phyloP scores from a whole-genome alignment of 2,888 invertebrate species.

The Dastarcus helophoroides region DNA sequence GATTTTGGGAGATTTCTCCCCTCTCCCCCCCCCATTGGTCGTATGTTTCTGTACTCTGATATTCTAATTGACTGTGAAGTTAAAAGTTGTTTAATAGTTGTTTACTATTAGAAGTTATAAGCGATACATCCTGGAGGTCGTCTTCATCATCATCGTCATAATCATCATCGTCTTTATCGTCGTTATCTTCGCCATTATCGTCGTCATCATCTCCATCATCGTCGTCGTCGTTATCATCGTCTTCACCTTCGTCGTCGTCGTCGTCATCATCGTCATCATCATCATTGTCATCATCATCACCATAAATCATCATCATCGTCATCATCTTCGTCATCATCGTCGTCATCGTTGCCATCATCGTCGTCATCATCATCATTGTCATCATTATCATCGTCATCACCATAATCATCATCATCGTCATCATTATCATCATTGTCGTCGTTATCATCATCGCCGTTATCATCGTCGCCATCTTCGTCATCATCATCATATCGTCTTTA shows the following conservation, averaged over 20 bases:
- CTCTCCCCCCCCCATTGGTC: too few relatives aligned
- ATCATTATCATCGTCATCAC: constrained; percentile 1
- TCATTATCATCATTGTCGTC: not conserved
- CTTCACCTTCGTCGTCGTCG: not conserved
- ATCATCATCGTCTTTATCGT: too few relatives aligned
- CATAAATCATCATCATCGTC: not conserved
- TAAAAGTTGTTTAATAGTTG: too few relatives aligned
- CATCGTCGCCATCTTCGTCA: not conserved
- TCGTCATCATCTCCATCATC: not conserved
- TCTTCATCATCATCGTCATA: constrained; percentile 3
- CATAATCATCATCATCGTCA: too few relatives aligned
- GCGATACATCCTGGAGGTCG: too few relatives aligned
- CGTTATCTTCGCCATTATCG: not conserved
- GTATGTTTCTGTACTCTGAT: too few relatives aligned
- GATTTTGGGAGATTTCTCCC: too few relatives aligned
- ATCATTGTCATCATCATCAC: not conserved
- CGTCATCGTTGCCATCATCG: not conserved
- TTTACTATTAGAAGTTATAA: too few relatives aligned
- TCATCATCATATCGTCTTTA: too few relatives aligned
- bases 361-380: constrained; percentile 1
- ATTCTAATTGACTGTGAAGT: too few relatives aligned
- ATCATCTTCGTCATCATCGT: too few relatives aligned
- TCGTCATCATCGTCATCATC: constrained; percentile 1
- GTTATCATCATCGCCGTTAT: not conserved
- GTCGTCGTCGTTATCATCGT: not conserved